Conservation (phyloP, 1,140 invertebrate species). For the Medauroidea extradentata region DNA sequence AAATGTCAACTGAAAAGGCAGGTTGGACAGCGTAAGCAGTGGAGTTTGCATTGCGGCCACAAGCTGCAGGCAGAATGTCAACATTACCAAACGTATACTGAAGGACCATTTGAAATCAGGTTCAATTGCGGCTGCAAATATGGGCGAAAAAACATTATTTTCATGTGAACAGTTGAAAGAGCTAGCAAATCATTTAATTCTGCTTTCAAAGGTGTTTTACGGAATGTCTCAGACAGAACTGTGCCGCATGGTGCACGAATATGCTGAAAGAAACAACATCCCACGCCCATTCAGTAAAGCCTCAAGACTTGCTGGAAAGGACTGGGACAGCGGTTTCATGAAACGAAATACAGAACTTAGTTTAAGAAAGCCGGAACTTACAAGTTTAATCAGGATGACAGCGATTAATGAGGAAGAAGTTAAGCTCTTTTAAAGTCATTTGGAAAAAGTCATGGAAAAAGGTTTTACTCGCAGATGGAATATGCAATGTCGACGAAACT, state of each 20-base stretch:
- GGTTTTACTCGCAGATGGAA: not conserved
- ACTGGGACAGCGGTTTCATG: not conserved
- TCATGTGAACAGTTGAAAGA: not conserved
- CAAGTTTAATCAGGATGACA: not conserved
- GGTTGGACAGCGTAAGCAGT: not conserved
- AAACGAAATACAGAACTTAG: not conserved
- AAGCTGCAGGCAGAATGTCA: not conserved
- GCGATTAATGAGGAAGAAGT: not conserved
- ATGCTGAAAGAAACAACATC: not conserved
- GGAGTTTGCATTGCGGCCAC: not conserved
- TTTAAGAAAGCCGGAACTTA: not conserved
- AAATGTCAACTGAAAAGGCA: not conserved
- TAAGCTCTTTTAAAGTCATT: not conserved
- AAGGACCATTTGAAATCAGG: no score
- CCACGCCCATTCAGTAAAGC: not conserved
- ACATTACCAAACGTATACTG: not conserved
- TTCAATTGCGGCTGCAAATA: no score
- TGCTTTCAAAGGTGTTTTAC: not conserved
- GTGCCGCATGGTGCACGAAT: not conserved
- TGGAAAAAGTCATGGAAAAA: not conserved
- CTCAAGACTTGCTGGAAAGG: not conserved
- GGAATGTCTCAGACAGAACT: not conserved
- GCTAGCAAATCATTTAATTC: not conserved
- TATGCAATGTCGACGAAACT: conserved; percentile 4
- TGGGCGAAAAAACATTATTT: not conserved